Percentiles rank a stretch among this genome's conserved stretches.
phyloP scores from a whole-genome alignment of 2,113 vertebrate genomes.

The Lampris megalopsis region DNA sequence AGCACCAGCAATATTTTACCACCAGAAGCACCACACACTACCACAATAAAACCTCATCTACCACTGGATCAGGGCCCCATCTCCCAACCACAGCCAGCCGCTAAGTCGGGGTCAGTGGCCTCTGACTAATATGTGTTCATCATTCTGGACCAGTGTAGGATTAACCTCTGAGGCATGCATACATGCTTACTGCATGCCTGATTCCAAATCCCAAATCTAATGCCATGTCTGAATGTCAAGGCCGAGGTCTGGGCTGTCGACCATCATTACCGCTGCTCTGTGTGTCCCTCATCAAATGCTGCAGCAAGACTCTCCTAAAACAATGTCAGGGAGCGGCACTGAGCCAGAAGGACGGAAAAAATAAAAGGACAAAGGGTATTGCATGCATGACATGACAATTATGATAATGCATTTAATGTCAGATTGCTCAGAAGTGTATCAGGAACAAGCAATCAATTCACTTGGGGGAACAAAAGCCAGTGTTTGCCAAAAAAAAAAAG shows the following conservation, averaged over 20 bases:
- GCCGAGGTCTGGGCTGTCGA: constrained; percentile 62
- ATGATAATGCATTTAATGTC: constrained; percentile 1
- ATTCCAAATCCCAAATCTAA: constrained; percentile 38
- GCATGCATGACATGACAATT: constrained; percentile 41
- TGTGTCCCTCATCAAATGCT: constrained; percentile 53
- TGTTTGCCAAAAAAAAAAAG: too few relatives aligned
- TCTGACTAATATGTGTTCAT: constrained; percentile 69
- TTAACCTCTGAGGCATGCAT: constrained; percentile 63
- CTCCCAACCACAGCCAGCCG: constrained; percentile 20
- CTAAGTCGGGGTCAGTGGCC: constrained; percentile 53
- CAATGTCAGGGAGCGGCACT: constrained; percentile 30
- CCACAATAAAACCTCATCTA: constrained; percentile 28
- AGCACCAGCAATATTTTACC: constrained; percentile 50
- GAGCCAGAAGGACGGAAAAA: neutral
- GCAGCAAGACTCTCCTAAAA: constrained; percentile 48
- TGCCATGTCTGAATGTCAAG: constrained; percentile 23
- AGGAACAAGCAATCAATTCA: neutral
- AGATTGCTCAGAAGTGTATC: constrained; percentile 16
- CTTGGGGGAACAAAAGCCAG: neutral
- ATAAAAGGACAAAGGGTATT: constrained; percentile 28
- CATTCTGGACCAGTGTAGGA: constrained; percentile 73
- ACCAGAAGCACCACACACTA: constrained; percentile 22
- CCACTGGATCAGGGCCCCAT: constrained; percentile 34
- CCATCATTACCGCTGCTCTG: constrained; percentile 59
- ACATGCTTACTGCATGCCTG: constrained; percentile 37